These are phyloP conservation scores for Girardinus metallicus DNA, from an alignment of 2,797 vertebrate genomes.

Conservation along the genomic window DNA sequence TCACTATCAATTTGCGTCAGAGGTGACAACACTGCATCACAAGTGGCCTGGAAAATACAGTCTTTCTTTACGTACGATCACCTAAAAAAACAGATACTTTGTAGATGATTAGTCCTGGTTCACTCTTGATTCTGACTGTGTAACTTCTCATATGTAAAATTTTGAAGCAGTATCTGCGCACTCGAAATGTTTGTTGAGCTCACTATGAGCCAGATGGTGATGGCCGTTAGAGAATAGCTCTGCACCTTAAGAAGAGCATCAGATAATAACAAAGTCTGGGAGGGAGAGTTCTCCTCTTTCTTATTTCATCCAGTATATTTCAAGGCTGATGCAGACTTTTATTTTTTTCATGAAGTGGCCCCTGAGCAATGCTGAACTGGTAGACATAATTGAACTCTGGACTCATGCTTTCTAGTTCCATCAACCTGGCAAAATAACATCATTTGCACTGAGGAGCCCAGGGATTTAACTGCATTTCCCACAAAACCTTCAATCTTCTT, in stretches of 20 bases:
- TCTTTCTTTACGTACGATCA: not conserved
- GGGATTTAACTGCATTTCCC: constrained; percentile 41
- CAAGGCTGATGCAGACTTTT: constrained; percentile 61
- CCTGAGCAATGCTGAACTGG: constrained; percentile 67
- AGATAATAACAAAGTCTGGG: constrained; percentile 61
- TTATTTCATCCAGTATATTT: constrained; percentile 77
- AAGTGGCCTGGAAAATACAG: constrained; percentile 27
- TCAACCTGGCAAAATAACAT: constrained; percentile 66
- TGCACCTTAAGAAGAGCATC: constrained; percentile 54
- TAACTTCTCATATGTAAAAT: constrained; percentile 6
- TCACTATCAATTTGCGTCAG: constrained; percentile 71
- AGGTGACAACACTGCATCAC: constrained; percentile 53
- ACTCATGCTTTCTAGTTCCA: constrained; percentile 46
- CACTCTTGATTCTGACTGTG: constrained; percentile 26
- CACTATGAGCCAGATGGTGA: constrained; percentile 39
- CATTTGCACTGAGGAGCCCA: constrained; percentile 47
- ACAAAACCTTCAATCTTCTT: constrained; percentile 32
- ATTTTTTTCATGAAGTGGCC: constrained; percentile 36
- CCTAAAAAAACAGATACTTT: constrained; percentile 18
- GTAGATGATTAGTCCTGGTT: constrained; percentile 9
- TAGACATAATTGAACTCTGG: constrained; percentile 53
- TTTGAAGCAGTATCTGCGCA: not conserved
- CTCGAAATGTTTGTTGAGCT: constrained; percentile 30
- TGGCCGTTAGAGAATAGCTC: constrained; percentile 57
- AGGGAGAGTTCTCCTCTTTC: constrained; percentile 64